Percentiles rank a stretch among this genome's conserved stretches.
Conservation (phyloP, 2,888 invertebrate species). For the Parthenolecanium corni region DNA sequence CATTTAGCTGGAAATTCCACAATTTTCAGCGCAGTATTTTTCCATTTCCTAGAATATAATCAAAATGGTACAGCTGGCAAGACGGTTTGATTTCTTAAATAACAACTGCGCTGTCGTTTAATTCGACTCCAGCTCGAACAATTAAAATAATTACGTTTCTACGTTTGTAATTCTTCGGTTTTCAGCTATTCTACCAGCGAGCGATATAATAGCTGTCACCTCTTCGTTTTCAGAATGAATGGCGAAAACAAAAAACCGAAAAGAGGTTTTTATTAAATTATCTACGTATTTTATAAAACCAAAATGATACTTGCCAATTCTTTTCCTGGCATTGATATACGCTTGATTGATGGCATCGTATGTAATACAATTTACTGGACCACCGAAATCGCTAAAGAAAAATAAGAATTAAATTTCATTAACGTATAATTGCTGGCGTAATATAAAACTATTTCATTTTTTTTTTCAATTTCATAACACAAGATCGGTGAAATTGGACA, state of each 20-base stretch:
- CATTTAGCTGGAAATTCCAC: no score
- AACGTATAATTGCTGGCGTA: background rate
- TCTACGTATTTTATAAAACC: no score
- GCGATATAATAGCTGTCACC: no score
- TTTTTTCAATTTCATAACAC: no score
- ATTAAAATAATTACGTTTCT: background rate
- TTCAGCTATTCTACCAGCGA: no score
- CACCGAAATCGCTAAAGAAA: conserved; percentile 25
- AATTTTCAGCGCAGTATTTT: background rate
- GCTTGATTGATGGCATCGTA: conserved; percentile 82
- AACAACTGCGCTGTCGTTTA: background rate
- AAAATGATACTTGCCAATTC: conserved; percentile 62
- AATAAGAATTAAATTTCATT: no score
- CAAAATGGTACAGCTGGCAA: background rate
- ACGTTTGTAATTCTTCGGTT: no score
- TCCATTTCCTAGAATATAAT: background rate
- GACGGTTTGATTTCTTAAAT: background rate
- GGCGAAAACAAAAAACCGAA: no score
- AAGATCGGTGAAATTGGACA: no score
- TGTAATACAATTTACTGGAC: conserved; percentile 47
- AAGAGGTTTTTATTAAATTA: no score
- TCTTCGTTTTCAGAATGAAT: no score
- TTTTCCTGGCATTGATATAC: conserved; percentile 71
- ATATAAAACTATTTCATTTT: no score
- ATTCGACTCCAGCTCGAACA: background rate